These are phyloP conservation scores for Aproaerema taeniolella DNA, from an alignment of 2,888 invertebrate species.

Conservation along the genomic window DNA sequence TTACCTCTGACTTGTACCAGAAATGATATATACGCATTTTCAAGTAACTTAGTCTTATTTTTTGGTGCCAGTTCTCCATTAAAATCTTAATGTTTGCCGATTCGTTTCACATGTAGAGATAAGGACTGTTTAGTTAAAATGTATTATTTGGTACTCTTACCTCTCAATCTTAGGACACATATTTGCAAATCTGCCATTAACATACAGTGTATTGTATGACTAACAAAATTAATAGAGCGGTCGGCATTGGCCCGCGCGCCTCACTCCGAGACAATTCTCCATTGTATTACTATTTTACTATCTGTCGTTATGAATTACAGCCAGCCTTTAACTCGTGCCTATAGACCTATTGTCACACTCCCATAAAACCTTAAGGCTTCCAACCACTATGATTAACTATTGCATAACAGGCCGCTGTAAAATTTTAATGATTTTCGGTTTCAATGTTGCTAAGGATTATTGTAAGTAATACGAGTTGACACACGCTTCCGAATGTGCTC, in stretches of 20 bases:
- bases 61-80: no score
- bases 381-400: background rate
- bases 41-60: no score
- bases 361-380: slow-evolving; percentile 24
- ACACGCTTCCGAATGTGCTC: no score
- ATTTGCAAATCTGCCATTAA: no score
- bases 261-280: slow-evolving; percentile 30
- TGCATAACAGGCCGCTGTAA: background rate
- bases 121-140: no score
- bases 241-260: slow-evolving; percentile 26
- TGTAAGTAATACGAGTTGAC: no score
- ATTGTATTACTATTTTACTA: slow-evolving; percentile 30
- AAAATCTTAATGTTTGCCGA: no score
- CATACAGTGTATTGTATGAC: slow-evolving; percentile 3
- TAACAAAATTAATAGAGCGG: slow-evolving; percentile 13
- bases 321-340: slow-evolving; percentile 35
- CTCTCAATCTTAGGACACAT: no score
- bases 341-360: slow-evolving; percentile 21
- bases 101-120: no score
- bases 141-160: no score
- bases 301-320: slow-evolving; percentile 47
- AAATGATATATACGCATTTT: no score
- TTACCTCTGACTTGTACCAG: no score
- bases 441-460: background rate
- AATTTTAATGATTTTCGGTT: slow-evolving; percentile 5